Evolutionary conservation across 2,888 invertebrate genomes (phyloP).

Genomic region (Osmoderma eremita): DNA sequence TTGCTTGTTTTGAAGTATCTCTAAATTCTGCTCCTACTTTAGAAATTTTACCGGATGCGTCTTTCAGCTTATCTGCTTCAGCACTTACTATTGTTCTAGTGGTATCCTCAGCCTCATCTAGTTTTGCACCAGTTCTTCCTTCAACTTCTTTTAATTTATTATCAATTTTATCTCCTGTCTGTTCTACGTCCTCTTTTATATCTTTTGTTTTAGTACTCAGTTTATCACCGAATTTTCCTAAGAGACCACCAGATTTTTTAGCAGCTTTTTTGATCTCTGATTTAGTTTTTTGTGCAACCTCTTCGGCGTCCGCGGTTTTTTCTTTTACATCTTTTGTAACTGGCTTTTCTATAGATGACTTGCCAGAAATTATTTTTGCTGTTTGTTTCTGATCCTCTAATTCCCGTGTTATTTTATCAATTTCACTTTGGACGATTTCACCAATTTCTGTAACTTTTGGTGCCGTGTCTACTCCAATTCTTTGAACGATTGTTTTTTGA

Average conservation of each 20-base stretch:
- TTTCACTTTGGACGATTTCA: constrained; percentile 24
- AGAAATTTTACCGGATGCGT: background rate
- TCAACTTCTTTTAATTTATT: constrained; percentile 12
- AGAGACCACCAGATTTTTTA: constrained; percentile 43
- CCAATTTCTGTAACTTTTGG: constrained; percentile 15
- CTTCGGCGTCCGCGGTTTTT: constrained; percentile 1
- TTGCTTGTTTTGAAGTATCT: constrained; percentile 17
- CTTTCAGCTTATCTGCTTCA: background rate
- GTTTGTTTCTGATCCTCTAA: constrained; percentile 26
- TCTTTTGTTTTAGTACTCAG: constrained; percentile 45
- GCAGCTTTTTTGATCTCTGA: constrained; percentile 24
- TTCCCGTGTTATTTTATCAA: constrained; percentile 24
- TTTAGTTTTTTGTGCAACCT: constrained; percentile 25
- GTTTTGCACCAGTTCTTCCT: background rate
- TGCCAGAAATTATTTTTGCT: background rate
- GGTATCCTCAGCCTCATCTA: background rate
- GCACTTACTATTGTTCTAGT: background rate
- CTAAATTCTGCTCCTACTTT: constrained; percentile 5
- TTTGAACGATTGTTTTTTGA: too few relatives aligned
- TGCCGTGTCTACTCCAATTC: background rate
- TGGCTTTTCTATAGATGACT: background rate
- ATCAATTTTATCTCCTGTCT: constrained; percentile 25
- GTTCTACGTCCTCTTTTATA: constrained; percentile 44
- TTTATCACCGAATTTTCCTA: constrained; percentile 45
- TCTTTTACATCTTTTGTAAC: constrained; percentile 11